Evolutionary conservation across 2,888 invertebrate genomes (phyloP).

Genomic region (Anthophora plumipes): DNA sequence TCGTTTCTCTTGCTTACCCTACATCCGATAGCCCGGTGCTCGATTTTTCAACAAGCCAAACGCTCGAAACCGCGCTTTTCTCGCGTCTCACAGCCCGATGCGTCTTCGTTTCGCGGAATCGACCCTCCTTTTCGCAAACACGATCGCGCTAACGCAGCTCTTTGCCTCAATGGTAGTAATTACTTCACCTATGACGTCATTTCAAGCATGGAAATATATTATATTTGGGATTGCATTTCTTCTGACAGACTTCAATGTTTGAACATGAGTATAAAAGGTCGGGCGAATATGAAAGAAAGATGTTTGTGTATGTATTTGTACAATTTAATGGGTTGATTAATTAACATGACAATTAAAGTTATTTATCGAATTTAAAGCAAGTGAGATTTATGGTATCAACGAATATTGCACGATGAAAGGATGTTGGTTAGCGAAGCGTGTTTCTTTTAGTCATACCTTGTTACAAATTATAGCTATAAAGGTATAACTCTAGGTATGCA

Average conservation of each 20-base stretch:
- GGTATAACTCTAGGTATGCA: no score
- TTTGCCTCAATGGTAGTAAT: neutral
- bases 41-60: slow-evolving; percentile 55
- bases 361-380: neutral
- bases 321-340: neutral
- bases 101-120: neutral
- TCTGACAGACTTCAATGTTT: no score
- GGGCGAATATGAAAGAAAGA: no score
- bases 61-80: slow-evolving; percentile 29
- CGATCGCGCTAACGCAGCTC: no score
- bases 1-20: slow-evolving; percentile 68
- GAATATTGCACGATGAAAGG: neutral
- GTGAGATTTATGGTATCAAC: no score
- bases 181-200: no score
- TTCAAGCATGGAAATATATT: no score
- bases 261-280: no score
- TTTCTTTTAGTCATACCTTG: neutral
- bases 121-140: neutral
- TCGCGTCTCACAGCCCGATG: neutral
- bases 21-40: slow-evolving; percentile 56
- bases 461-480: neutral
- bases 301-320: neutral
- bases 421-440: neutral
- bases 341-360: neutral
- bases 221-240: no score